phyloP scores from a whole-genome alignment of 2,888 invertebrate species.

The Eubasilissa splendida region DNA sequence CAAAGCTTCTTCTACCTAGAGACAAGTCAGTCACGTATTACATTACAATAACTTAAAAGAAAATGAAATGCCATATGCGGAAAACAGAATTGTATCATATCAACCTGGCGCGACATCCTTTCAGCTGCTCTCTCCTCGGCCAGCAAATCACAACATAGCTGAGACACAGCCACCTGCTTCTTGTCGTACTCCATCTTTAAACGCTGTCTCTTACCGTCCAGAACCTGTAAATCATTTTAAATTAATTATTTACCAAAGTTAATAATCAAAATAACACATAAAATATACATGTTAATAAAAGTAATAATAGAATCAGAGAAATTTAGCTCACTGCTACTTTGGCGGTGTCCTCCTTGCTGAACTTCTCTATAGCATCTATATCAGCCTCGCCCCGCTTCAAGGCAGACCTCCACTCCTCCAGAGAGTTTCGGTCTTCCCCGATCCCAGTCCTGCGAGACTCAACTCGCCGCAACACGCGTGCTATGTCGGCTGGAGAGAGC shows the following conservation, averaged over 20 bases:
- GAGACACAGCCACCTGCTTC: conserved; percentile 66
- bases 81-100: background rate
- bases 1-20: conserved; percentile 68
- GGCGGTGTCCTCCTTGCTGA: conserved; percentile 80
- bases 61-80: background rate
- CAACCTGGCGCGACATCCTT: conserved; percentile 69
- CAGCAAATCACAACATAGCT: conserved; percentile 69
- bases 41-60: background rate
- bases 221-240: conserved; percentile 62
- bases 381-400: conserved; percentile 79
- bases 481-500: conserved; percentile 67
- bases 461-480: conserved; percentile 74
- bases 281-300: background rate
- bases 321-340: conserved; percentile 72
- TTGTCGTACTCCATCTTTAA: conserved; percentile 70
- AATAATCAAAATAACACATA: background rate
- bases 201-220: conserved; percentile 68
- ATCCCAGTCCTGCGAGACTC: conserved; percentile 78
- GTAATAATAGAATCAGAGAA: background rate
- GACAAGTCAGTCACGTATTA: background rate
- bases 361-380: conserved; percentile 80
- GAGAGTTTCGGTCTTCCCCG: conserved; percentile 78
- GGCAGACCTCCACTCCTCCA: conserved; percentile 82
- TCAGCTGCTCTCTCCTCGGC: conserved; percentile 71
- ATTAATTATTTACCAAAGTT: background rate